Conservation (phyloP, 1,140 invertebrate species). For the Leptopilina clavipes region DNA sequence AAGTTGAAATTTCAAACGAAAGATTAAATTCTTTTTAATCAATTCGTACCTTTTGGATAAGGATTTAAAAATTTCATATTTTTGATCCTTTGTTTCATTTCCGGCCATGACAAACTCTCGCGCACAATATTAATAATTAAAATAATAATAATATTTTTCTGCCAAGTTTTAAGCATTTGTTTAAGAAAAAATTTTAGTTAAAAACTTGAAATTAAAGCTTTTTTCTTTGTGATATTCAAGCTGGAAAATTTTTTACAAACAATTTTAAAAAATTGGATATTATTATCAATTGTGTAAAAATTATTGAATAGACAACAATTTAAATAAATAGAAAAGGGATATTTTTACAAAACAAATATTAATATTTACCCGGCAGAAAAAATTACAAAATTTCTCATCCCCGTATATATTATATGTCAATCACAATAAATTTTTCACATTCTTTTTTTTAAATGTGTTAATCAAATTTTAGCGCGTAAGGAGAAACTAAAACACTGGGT, state of each 20-base stretch:
- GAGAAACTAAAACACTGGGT: slow-evolving; percentile 27
- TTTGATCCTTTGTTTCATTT: too few relatives aligned
- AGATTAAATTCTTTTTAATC: slow-evolving; percentile 41
- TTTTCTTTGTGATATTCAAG: background rate
- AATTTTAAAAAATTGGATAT: background rate
- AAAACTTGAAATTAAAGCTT: background rate
- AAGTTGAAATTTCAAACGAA: slow-evolving; percentile 42
- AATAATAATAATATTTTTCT: background rate
- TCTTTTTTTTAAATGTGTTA: background rate
- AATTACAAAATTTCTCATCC: slow-evolving; percentile 16
- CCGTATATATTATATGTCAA: background rate
- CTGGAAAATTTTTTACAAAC: background rate
- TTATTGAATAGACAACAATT: background rate
- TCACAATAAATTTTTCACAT: slow-evolving; percentile 16
- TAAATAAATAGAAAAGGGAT: background rate
- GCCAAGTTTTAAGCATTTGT: background rate
- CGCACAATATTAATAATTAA: background rate
- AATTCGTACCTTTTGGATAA: slow-evolving; percentile 34
- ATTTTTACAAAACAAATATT: background rate
- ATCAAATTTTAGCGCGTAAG: slow-evolving; percentile 20
- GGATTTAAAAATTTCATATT: background rate
- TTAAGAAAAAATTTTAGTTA: background rate
- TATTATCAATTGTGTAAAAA: background rate
- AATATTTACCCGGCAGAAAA: slow-evolving; percentile 20
- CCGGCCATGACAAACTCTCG: slow-evolving; percentile 17